Evolutionary conservation across 2,888 invertebrate genomes (phyloP), one percentile per base, ranked within the genome.

Genomic region (Melieria omissa): DNA sequence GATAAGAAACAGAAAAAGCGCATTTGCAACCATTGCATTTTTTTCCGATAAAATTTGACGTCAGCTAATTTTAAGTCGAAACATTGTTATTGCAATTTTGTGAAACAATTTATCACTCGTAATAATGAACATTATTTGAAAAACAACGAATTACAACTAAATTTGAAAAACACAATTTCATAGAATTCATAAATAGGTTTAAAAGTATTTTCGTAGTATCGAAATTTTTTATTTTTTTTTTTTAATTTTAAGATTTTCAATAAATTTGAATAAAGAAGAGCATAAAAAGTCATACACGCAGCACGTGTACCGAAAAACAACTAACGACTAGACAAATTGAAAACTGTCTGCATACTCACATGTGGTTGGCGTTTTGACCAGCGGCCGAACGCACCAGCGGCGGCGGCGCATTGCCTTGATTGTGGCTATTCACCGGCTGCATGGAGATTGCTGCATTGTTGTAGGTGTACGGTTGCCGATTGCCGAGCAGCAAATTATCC

Each of bases 321-420:
- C 5, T 64, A 64, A 67, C 47, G 41, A 8, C 65, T 60, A 64
- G 14, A 12, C 45, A 16, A 29, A 29, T 29, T 29, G 29, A 29
- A 29, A 29, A 29, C 29, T 29, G 29, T 29, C 29, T 67, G 64
- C 62, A 71, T 74, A 84, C 86, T 85, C 83, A 86, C 86, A 86
- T 82, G 75, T 85, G 86, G 80, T 80, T 83, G 72, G 82, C 74
- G 75, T 81, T 83, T 75, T 86, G 86, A 49, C 89, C 90, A 79
- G 88, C 88, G 60, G 89, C 87, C 5, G 84, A 85, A 82, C 90
- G 88, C 80, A 90, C 90, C 73, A 90, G 87, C 63, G 90, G 90
- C 72, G 90, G 90, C 75, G 90, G 90, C 74, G 89, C 88, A 85
- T 90, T 90, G n/a, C 81, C 82, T 54, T 86, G 84, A 0, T 80